Evolutionary conservation across 2,797 vertebrate genomes (phyloP).

Genomic region (Semaprochilodus insignis): DNA sequence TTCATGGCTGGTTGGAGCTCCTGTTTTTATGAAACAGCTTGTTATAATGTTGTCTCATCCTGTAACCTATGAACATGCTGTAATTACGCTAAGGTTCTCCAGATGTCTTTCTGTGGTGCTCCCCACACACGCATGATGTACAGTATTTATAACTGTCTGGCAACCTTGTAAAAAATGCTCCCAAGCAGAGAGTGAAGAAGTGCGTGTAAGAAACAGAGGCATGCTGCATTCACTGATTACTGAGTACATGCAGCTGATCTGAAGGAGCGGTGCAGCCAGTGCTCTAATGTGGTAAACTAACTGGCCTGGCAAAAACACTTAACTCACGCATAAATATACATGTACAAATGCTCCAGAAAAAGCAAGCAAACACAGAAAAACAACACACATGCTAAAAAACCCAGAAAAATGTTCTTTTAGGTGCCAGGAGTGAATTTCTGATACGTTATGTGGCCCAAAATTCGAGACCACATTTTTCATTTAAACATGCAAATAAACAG

Average conservation of each 20-base stretch:
- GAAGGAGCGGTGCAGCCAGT: neutral
- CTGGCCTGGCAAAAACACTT: neutral
- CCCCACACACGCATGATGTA: neutral
- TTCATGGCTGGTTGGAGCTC: neutral
- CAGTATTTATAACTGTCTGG: slow-evolving; percentile 9
- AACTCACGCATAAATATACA: neutral
- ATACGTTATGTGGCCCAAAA: too few species aligned
- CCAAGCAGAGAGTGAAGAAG: neutral
- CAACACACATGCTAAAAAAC: neutral
- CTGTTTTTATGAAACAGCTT: slow-evolving; percentile 16
- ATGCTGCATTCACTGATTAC: neutral
- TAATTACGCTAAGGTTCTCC: slow-evolving; percentile 18
- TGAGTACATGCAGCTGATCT: neutral
- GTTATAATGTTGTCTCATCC: slow-evolving; percentile 17
- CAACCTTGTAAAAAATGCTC: neutral
- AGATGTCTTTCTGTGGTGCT: slow-evolving; percentile 29
- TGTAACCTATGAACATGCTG: slow-evolving; percentile 13
- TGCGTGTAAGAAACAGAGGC: neutral
- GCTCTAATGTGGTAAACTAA: neutral
- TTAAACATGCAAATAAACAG: too few species aligned
- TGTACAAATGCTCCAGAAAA: neutral
- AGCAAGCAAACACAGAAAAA: neutral
- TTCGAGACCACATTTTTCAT: too few species aligned
- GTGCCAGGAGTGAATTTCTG: too few species aligned
- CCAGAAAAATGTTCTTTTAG: too few species aligned